Evolutionary conservation across 2,113 vertebrate species (phyloP), one percentile per base, ranked within the genome.

Genomic region (Elachura formosa): DNA sequence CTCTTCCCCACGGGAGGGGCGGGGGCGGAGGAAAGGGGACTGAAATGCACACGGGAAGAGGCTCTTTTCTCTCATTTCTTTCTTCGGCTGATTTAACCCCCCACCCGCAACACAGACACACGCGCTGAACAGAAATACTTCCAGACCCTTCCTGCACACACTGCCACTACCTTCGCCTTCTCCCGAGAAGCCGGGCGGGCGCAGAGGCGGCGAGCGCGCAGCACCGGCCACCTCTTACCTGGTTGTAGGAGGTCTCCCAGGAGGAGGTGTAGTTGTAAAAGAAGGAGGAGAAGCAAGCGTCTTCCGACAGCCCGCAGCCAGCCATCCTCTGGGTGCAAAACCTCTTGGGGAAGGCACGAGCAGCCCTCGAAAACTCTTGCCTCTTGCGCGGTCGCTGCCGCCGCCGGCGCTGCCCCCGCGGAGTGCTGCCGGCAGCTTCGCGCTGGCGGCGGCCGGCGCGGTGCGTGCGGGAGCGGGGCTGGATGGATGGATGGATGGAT

Each of bases 191-290:
- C 84, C 66, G 87, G 79, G 85, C 76, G 93, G 64, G 71, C 26
- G 38, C 75, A 49, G 77, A 36, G 40, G 58, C 41, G 48, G 61
- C 49, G 59, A 62, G 63, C 34, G 75, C 94, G 95, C 91, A 63
- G 80, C 86, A 63, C 80, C 69, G 90, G 91, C 74, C 95, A 46
- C 94, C 95, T 90, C 98, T 98, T 98, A 99, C 99, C 99, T 99
- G 99, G 98, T 98, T 98, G 97, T 97, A 98, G 98, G 98, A 98
- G 97, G 97, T 98, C 98, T 99, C 99, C 98, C 99, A 99, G 97
- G 99, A 98, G 98, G 98, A 98, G 98, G 98, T 98, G 98, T 98
- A 98, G 98, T 98, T 99, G 96, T 98, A 98, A 92, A 99, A 98
- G 98, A 98, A 98, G 93, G 98, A 98, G 85, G 98, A 98, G 97